Base-by-base conservation (phyloP, 2,888 invertebrate genomes). In the Ochropleura plecta region DNA sequence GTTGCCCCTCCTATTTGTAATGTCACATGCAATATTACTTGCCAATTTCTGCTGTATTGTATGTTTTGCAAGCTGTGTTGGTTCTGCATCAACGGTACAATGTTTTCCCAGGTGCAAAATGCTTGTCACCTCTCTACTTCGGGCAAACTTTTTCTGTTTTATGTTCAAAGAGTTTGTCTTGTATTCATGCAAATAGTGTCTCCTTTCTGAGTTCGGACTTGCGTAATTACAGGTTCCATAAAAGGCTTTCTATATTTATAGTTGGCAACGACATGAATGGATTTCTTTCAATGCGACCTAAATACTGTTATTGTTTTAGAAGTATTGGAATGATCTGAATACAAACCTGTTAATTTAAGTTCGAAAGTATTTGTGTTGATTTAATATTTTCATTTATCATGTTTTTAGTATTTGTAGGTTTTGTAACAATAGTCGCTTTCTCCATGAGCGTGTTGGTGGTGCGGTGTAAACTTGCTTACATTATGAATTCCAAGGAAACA, bases 101-200 rank as follows among this genome's bases (percentile, higher is more conserved):
- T 84, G 69, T 87, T 87, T 79, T 82, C 74, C 55, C 84, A 87
- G 80, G 76, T 86, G 86, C 71, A 68, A 80, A 77, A 78, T 65
- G 60, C 65, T 80, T 79, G 76, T 87, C 76, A 76, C 68, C 74
- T 68, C 68, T 30, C 40, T 57, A 73, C 70, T 42, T 73, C 49
- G 42, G 59, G 60, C 63, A 64, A 83, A 81, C 74, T 73, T 77
- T 72, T 76, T 76, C 72, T 78, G 66, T 66, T 73, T 67, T 60
- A 64, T 68, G 55, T 73, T 14, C 75, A 63, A 62, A 76, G 76
- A 76, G 51, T 74, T 77, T 49, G 81, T 73, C 77, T 75, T 64
- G 62, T 77, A 79, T 85, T 83, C 79, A 87, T 85, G 78, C 79
- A 73, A 87, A 83, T 79, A 69, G 67, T 75, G 70, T 48, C 55